A percentile compares a stretch with the other conserved stretches of the same genome.
Evolutionary conservation across 2,888 invertebrate species (phyloP).

Genomic region (Dynastes maya): DNA sequence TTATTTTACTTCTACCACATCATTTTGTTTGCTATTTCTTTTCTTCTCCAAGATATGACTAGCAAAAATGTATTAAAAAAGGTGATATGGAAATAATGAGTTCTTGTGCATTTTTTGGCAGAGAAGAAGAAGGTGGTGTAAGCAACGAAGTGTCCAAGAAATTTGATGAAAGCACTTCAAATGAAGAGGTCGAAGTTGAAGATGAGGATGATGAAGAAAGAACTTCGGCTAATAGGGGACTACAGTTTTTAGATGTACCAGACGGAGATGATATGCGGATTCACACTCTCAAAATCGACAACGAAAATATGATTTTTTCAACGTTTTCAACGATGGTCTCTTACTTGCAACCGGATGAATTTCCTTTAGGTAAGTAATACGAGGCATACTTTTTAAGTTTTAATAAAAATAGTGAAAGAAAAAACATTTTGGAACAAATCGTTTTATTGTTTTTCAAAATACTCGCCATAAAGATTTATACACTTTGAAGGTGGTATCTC

Average conservation of each 20-base stretch:
- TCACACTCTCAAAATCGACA: constrained; percentile 73
- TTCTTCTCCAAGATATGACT: too few relatives aligned
- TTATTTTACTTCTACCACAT: too few relatives aligned
- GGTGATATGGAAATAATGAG: too few relatives aligned
- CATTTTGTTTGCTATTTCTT: too few relatives aligned
- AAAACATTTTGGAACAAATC: too few relatives aligned
- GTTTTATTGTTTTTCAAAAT: too few relatives aligned
- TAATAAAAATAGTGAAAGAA: too few relatives aligned
- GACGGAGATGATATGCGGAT: constrained; percentile 68
- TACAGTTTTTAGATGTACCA: constrained; percentile 66
- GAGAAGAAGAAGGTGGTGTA: background rate
- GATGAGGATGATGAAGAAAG: constrained; percentile 10
- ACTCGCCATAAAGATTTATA: too few relatives aligned
- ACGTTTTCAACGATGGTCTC: constrained; percentile 77
- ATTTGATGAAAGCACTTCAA: background rate
- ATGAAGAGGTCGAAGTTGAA: constrained; percentile 21
- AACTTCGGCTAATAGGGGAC: constrained; percentile 22
- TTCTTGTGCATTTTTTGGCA: background rate
- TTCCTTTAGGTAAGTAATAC: constrained; percentile 76
- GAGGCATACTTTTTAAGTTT: too few relatives aligned
- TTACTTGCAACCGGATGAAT: constrained; percentile 77
- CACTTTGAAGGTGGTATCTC: too few relatives aligned
- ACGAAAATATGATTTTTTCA: constrained; percentile 77
- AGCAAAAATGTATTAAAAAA: too few relatives aligned
- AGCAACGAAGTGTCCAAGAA: background rate